These are phyloP conservation scores for Aulostomus chinensis DNA, from an alignment of 2,797 vertebrate species.

Conservation along the genomic window DNA sequence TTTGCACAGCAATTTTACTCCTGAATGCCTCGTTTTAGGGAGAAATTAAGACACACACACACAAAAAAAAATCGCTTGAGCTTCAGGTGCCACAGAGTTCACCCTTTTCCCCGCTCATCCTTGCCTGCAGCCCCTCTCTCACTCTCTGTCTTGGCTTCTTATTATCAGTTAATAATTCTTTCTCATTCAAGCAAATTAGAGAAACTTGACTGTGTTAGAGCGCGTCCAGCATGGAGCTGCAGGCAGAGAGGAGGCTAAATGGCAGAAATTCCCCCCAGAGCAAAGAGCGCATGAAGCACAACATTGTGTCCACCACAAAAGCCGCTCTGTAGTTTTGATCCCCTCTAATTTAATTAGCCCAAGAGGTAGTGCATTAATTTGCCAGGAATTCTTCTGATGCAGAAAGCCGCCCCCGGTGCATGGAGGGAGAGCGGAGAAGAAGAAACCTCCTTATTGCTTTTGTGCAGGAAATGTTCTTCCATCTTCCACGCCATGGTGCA, in stretches of 20 bases:
- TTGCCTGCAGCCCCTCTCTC: conserved; percentile 75
- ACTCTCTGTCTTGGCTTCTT: conserved; percentile 86
- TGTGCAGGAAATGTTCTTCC: conserved; percentile 67
- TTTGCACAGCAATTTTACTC: conserved; percentile 97
- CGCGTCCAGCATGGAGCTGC: conserved; percentile 90
- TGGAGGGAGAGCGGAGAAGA: conserved; percentile 76
- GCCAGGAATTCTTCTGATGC: conserved; percentile 99
- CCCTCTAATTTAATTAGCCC: conserved; percentile 99
- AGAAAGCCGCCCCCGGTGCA: conserved; percentile 91
- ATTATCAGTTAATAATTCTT: conserved; percentile 99
- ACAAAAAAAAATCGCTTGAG: conserved; percentile 78
- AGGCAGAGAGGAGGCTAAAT: conserved; percentile 92
- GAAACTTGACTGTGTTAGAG: conserved; percentile 97
- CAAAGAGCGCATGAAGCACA: conserved; percentile 92
- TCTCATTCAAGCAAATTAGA: conserved; percentile 99
- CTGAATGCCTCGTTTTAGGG: conserved; percentile 96
- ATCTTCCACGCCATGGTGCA: conserved; percentile 31
- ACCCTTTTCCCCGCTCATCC: conserved; percentile 73
- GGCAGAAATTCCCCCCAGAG: conserved; percentile 97
- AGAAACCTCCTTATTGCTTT: conserved; percentile 89
- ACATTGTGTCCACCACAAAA: conserved; percentile 99
- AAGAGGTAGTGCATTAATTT: conserved; percentile 99
- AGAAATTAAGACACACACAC: conserved; percentile 87
- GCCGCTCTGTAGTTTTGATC: conserved; percentile 98
- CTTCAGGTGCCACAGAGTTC: conserved; percentile 91